Evolutionary conservation across 1,140 invertebrate species (phyloP).

Genomic region (Lasaia peninsularis): DNA sequence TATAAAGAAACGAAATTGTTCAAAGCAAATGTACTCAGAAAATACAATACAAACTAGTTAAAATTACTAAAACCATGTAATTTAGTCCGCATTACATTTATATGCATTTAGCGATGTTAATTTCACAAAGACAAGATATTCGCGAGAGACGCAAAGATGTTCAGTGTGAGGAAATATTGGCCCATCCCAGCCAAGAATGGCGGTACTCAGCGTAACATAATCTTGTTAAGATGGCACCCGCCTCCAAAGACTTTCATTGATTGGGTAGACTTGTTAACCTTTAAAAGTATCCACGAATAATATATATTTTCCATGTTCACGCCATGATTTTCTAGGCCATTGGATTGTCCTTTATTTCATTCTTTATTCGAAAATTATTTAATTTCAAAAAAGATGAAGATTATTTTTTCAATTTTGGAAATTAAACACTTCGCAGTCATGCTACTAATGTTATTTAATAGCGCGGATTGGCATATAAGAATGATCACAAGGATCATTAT

Average conservation of each 20-base stretch:
- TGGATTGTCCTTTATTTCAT: no score
- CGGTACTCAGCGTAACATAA: slow-evolving; percentile 3
- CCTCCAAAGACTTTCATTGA: neutral
- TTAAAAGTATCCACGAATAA: no score
- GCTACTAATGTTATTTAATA: no score
- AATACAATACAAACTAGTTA: neutral
- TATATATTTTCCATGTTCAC: no score
- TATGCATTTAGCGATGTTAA: slow-evolving; percentile 1
- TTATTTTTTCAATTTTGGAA: no score
- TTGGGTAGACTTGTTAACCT: neutral
- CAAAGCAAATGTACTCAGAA: neutral
- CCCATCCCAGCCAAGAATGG: neutral
- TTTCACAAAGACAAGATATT: slow-evolving; percentile 1
- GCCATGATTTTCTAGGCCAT: no score
- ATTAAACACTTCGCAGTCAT: no score
- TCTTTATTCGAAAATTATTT: no score
- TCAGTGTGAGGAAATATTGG: neutral
- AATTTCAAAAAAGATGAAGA: no score
- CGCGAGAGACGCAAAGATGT: neutral
- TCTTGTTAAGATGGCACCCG: neutral
- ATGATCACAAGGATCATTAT: no score
- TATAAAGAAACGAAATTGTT: no score
- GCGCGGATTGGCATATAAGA: no score
- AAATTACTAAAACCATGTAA: neutral
- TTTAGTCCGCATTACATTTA: neutral